phyloP scores from a whole-genome alignment of 37 sponge, comb jelly and placozoan genomes.

The Agelas oroides region DNA sequence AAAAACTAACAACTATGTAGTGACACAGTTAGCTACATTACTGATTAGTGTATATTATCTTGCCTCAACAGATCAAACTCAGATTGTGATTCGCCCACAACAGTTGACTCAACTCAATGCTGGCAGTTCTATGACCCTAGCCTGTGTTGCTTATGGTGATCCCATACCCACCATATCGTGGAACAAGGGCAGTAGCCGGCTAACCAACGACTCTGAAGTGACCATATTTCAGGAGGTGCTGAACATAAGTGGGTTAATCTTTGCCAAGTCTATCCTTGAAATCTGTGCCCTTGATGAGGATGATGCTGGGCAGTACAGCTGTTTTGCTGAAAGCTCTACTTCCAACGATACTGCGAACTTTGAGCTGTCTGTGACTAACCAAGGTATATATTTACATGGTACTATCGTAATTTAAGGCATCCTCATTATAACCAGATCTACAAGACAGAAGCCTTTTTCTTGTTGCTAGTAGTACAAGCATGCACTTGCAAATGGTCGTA shows the following conservation, averaged over 20 bases:
- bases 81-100: not conserved
- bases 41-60: too few relatives aligned
- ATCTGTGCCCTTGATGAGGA: conserved; percentile 5
- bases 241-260: not conserved
- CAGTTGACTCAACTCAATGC: not conserved
- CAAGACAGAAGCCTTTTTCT: too few relatives aligned
- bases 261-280: conserved; percentile 32
- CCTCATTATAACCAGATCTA: too few relatives aligned
- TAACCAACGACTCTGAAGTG: not conserved
- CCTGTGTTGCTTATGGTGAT: not conserved
- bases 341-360: not conserved
- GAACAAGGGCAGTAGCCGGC: not conserved
- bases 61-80: too few relatives aligned
- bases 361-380: too few relatives aligned
- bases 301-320: conserved; percentile 27
- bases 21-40: too few relatives aligned
- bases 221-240: conserved; percentile 25
- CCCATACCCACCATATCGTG: conserved; percentile 17
- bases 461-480: too few relatives aligned
- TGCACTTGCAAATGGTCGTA: too few relatives aligned
- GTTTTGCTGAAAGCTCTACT: not conserved
- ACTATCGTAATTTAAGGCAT: too few relatives aligned
- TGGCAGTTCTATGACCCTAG: not conserved
- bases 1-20: too few relatives aligned
- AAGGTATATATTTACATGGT: too few relatives aligned